Evolutionary conservation across 2,113 vertebrate species (phyloP).

Genomic region (Eleginops maclovinus): DNA sequence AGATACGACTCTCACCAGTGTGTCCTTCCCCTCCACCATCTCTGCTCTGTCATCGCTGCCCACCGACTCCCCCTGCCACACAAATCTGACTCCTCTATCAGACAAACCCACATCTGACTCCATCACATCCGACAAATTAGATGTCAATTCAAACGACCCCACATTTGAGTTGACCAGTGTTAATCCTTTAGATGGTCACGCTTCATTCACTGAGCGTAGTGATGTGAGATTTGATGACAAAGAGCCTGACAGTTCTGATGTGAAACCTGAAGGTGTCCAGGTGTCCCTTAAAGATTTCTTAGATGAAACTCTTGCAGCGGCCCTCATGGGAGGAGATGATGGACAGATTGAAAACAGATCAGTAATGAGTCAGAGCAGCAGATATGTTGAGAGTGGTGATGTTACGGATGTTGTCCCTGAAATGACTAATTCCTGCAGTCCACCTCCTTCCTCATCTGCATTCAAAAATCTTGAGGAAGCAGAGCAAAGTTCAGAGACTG

Average conservation of each 20-base stretch:
- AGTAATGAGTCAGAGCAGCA: neutral
- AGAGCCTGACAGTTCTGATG: neutral
- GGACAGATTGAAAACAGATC: neutral
- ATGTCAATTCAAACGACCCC: conserved; percentile 13
- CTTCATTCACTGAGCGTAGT: rapidly evolving
- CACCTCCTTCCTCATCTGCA: neutral
- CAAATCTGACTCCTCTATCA: neutral
- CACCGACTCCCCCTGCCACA: neutral
- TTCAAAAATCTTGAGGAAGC: neutral
- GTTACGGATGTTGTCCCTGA: neutral
- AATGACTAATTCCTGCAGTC: neutral
- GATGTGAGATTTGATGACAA: neutral
- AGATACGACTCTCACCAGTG: conserved; percentile 2
- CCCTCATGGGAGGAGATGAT: neutral
- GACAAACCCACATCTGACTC: neutral
- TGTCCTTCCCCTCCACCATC: conserved; percentile 25
- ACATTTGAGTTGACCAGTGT: neutral
- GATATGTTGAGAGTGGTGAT: neutral
- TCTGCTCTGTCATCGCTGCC: neutral
- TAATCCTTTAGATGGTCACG: neutral
- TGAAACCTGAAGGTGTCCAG: neutral
- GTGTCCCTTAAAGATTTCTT: neutral
- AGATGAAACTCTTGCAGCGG: neutral
- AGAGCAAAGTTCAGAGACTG: neutral
- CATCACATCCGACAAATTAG: neutral